These are phyloP conservation scores for Myathropa florea DNA, from an alignment of 2,888 invertebrate genomes.

Conservation along the genomic window DNA sequence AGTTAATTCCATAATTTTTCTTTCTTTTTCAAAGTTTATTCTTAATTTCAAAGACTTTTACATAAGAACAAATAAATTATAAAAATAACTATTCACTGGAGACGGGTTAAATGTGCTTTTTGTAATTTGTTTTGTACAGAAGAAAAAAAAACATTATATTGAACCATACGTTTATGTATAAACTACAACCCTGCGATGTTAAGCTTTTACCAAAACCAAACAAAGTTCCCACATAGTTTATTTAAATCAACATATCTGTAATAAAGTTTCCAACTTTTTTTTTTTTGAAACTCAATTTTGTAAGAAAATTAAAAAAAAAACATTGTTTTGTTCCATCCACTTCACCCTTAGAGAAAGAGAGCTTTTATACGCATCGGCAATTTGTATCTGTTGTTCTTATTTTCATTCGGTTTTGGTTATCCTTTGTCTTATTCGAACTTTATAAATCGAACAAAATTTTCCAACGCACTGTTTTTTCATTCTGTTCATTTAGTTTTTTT, in stretches of 20 bases:
- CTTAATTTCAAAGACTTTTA: slow-evolving; percentile 11
- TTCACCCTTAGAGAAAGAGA: slow-evolving; percentile 70
- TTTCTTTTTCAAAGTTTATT: slow-evolving; percentile 20
- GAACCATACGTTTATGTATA: slow-evolving; percentile 6
- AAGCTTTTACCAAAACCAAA: slow-evolving; percentile 45
- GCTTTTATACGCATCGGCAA: slow-evolving; percentile 68
- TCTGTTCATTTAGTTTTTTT: no score
- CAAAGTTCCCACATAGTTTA: slow-evolving; percentile 48
- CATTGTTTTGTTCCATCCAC: slow-evolving; percentile 53
- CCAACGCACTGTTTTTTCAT: slow-evolving; percentile 54
- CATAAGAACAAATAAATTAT: slow-evolving; percentile 1
- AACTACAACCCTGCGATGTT: slow-evolving; percentile 59
- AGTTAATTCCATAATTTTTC: slow-evolving; percentile 8
- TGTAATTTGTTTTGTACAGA: slow-evolving; percentile 67
- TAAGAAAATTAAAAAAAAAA: background rate
- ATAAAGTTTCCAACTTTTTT: background rate
- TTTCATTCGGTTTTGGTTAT: slow-evolving; percentile 14
- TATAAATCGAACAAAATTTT: slow-evolving; percentile 37
- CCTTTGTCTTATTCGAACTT: slow-evolving; percentile 7
- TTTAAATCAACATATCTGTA: slow-evolving; percentile 24
- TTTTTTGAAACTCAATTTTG: background rate
- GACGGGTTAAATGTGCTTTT: slow-evolving; percentile 71
- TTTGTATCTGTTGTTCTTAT: slow-evolving; percentile 28
- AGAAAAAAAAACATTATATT: slow-evolving; percentile 16
- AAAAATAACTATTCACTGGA: slow-evolving; percentile 47